Conservation (phyloP, 2,797 vertebrate species). For the Uromys caudimaculatus region DNA sequence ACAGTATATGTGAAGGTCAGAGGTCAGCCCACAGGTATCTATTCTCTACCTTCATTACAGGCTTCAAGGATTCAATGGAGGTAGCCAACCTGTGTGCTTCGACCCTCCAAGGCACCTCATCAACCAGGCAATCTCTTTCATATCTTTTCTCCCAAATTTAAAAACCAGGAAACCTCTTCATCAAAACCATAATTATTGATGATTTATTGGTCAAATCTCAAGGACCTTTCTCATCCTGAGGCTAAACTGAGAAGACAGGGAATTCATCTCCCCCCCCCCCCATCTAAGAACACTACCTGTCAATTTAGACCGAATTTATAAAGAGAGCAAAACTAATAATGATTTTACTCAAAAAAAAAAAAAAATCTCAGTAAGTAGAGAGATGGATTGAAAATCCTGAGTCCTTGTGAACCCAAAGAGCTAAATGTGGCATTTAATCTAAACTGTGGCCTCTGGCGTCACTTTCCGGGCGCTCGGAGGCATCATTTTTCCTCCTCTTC, state of each 20-base stretch:
- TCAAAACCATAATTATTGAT: constrained; percentile 23
- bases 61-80: neutral
- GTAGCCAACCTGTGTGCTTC: accelerated
- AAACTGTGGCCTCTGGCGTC: constrained; percentile 68
- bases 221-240: constrained; percentile 1
- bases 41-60: neutral
- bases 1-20: neutral
- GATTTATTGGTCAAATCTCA: neutral
- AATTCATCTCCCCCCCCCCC: neutral
- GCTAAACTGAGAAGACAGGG: neutral
- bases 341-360: neutral
- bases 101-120: too few species aligned
- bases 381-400: neutral
- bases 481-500: constrained; percentile 66
- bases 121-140: neutral
- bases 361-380: neutral
- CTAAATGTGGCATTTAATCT: constrained; percentile 74
- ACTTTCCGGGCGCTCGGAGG: constrained; percentile 69
- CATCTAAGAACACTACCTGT: neutral
- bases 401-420: neutral
- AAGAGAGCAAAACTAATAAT: constrained; percentile 37
- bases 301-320: neutral
- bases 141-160: neutral
- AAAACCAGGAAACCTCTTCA: constrained; percentile 9
- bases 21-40: neutral